Percentiles rank a stretch among this genome's conserved stretches.
Conservation (phyloP, 2,113 vertebrate genomes). For the Pangasianodon gigas region DNA sequence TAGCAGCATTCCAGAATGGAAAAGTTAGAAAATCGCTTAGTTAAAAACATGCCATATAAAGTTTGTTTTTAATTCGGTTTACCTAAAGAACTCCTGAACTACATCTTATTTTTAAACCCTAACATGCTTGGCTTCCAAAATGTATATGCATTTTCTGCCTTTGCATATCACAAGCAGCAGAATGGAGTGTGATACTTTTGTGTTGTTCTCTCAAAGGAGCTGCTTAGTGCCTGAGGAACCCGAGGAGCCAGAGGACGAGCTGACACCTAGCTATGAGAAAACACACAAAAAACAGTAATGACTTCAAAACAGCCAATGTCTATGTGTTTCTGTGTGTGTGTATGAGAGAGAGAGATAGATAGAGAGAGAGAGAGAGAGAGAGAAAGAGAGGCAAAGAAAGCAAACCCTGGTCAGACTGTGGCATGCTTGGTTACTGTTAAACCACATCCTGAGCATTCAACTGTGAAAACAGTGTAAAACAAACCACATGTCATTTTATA, state of each 20-base stretch:
- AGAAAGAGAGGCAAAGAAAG: not conserved
- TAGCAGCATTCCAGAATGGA: not conserved
- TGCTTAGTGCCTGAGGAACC: slow-evolving; percentile 77
- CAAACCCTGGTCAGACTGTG: slow-evolving; percentile 18
- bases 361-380: not conserved
- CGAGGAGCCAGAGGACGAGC: slow-evolving; percentile 70
- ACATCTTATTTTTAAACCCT: not conserved
- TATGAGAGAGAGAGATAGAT: not conserved
- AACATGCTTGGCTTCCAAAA: not conserved
- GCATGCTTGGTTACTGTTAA: slow-evolving; percentile 9
- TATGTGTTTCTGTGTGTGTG: not conserved
- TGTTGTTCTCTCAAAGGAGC: slow-evolving; percentile 64
- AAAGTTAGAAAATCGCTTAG: not conserved
- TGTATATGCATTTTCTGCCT: not conserved
- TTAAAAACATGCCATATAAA: not conserved
- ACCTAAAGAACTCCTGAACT: not conserved
- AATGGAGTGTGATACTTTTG: not conserved
- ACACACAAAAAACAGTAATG: slow-evolving; percentile 78
- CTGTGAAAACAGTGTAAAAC: slow-evolving; percentile 23
- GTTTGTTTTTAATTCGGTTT: not conserved
- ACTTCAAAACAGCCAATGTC: slow-evolving; percentile 37
- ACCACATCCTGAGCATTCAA: slow-evolving; percentile 28
- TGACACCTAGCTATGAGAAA: slow-evolving; percentile 71
- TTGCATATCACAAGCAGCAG: not conserved
- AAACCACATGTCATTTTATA: not conserved